Percentiles rank a stretch among this genome's conserved stretches.
Conservation (phyloP, 2,113 vertebrate genomes). For the human (Homo sapiens) region DNA sequence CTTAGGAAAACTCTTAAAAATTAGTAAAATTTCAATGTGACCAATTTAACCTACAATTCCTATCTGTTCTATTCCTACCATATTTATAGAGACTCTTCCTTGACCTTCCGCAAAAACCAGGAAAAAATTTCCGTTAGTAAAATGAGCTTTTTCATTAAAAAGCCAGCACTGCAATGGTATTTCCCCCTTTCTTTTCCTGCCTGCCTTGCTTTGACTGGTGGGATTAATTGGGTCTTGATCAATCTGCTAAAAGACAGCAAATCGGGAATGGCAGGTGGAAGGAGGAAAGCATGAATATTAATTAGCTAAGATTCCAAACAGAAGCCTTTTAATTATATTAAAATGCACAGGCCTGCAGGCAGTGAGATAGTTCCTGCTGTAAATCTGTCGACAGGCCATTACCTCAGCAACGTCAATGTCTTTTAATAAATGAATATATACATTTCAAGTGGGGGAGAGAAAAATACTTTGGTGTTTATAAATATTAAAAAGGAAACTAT, state of each 20-base stretch:
- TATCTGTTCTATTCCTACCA: not conserved
- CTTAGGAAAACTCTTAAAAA: not conserved
- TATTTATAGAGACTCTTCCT: not conserved
- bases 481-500: conserved; percentile 71
- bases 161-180: not conserved
- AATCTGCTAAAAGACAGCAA: conserved; percentile 80
- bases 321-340: conserved; percentile 84
- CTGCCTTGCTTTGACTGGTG: conserved; percentile 54
- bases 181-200: not conserved
- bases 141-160: conserved; percentile 55
- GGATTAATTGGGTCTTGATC: conserved; percentile 79
- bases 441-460: conserved; percentile 59
- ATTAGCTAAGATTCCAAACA: conserved; percentile 82
- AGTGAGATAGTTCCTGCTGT: conserved; percentile 80
- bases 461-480: conserved; percentile 72
- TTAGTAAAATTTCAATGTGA: not conserved
- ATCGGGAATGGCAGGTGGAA: conserved; percentile 77
- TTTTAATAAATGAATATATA: conserved; percentile 77
- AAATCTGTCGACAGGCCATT: conserved; percentile 81
- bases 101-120: not conserved
- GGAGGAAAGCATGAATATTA: conserved; percentile 83
- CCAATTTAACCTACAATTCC: not conserved
- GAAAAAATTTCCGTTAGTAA: not conserved
- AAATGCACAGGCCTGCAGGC: conserved; percentile 75
- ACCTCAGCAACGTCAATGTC: conserved; percentile 59